These are phyloP conservation scores for Falcaria lacertinaria DNA, from an alignment of 2,888 invertebrate species.

Conservation along the genomic window DNA sequence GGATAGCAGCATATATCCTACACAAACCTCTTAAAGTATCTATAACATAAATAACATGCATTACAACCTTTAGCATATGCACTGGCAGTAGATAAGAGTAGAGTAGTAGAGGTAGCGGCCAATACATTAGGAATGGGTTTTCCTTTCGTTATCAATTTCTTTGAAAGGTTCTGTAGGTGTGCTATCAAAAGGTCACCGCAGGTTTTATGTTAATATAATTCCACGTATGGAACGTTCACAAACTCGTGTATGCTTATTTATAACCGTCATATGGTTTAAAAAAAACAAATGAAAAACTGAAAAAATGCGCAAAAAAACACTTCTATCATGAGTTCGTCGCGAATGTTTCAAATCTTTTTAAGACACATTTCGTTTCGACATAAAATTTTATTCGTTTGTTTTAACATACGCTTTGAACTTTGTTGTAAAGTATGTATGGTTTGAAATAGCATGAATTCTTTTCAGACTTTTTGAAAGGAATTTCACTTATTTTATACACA, in stretches of 20 bases:
- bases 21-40: not conserved
- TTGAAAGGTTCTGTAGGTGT: not conserved
- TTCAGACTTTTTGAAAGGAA: not conserved
- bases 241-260: too few species aligned
- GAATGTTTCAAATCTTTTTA: constrained; percentile 17
- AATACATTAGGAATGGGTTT: not conserved
- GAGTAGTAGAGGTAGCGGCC: not conserved
- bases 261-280: not conserved
- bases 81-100: not conserved
- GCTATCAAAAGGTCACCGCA: not conserved
- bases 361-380: constrained; percentile 20
- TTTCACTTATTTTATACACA: not conserved
- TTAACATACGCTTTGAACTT: not conserved
- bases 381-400: constrained; percentile 8
- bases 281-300: constrained; percentile 4
- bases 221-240: not conserved
- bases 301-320: constrained; percentile 1
- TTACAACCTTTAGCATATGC: not conserved
- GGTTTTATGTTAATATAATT: not conserved
- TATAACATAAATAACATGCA: not conserved
- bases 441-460: not conserved
- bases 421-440: not conserved
- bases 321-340: constrained; percentile 8
- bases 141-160: not conserved
- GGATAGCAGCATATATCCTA: not conserved